Conservation (phyloP, 2,888 invertebrate species). For the Shargacucullia verbasci region DNA sequence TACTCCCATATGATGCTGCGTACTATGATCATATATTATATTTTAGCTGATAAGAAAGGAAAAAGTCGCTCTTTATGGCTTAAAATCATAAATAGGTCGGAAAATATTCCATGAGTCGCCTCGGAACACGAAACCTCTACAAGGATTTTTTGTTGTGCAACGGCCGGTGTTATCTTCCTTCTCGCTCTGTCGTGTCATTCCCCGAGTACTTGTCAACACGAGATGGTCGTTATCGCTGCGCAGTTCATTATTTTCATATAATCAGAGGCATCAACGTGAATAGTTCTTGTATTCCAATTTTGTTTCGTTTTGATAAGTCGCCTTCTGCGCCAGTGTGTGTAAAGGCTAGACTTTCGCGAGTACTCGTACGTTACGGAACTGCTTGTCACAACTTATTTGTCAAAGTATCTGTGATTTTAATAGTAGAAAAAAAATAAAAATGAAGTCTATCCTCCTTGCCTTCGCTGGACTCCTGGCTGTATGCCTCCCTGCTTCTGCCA, state of each 20-base stretch:
- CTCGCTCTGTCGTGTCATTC: constrained; percentile 76
- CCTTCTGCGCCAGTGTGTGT: constrained; percentile 98
- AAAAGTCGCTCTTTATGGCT: constrained; percentile 3
- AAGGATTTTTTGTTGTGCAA: constrained; percentile 65
- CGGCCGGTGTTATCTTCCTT: constrained; percentile 62
- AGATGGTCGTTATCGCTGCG: constrained; percentile 84
- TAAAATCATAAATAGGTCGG: constrained; percentile 29
- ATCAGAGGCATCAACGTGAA: constrained; percentile 72
- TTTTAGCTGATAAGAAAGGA: background rate
- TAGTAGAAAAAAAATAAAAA: constrained; percentile 74
- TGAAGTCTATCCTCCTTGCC: constrained; percentile 89
- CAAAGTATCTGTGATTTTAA: constrained; percentile 86
- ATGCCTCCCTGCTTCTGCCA: constrained; percentile 85
- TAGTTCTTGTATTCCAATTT: constrained; percentile 72
- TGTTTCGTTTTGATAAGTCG: constrained; percentile 84
- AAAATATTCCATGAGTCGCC: constrained; percentile 69
- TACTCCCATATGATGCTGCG: background rate
- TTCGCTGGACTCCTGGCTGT: constrained; percentile 85
- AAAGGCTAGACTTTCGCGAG: constrained; percentile 91
- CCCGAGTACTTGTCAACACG: constrained; percentile 77
- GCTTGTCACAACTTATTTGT: constrained; percentile 66
- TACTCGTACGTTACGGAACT: constrained; percentile 64
- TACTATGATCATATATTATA: constrained; percentile 3
- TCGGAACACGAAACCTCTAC: constrained; percentile 85
- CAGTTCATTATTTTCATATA: constrained; percentile 80